Base-by-base conservation (phyloP, 2,797 vertebrate species). In the Astyanax mexicanus region DNA sequence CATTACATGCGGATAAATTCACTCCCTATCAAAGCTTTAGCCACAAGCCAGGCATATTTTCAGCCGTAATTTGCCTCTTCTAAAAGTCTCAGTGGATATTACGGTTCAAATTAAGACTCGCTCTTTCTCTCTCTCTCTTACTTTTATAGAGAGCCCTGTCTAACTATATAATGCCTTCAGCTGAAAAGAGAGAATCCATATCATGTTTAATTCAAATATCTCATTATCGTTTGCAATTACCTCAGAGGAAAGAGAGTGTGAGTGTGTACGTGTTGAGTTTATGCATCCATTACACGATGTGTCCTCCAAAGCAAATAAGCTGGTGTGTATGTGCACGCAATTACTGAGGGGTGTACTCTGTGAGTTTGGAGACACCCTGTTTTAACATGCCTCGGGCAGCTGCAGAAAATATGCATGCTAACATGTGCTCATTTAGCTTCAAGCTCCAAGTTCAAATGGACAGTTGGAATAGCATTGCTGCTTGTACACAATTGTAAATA, bases 51-150 rank as follows among this genome's bases (percentile, higher is more conserved):
- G 62, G 69, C 67, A 49, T 71, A 72, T 69, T 65, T 32, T 78
- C 51, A 78, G 29, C 45, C 9, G 29, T 62, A 21, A 74, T 78
- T 78, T 79, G 27, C 78, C 79, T 58, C 54, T 68, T 51, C 40
- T 4, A n/a, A 54, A 42, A 49, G 35, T 52, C 45, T 74, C 47
- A 45, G 40, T 72, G 47, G 35, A 66, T 68, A 62, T 78, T 55
- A 62, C 9, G 29, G 47, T 29, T 58, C 21, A 47, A 68, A 77
- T 68, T 40, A 69, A 32, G 51, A 58, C 25, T 40, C 44, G 52
- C 25, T 44, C 15, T 55, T n/a, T 35, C 4, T 81, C 47, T 55
- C n/a, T 57, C 27, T 71, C 42, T 32, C 62, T 62, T 3, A 49
- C 9, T 47, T 35, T 40, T 17, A 27, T 42, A 62, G 23, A 61